These are phyloP conservation scores for Falco punctatus DNA, from an alignment of 2,113 vertebrate genomes.

Conservation along the genomic window DNA sequence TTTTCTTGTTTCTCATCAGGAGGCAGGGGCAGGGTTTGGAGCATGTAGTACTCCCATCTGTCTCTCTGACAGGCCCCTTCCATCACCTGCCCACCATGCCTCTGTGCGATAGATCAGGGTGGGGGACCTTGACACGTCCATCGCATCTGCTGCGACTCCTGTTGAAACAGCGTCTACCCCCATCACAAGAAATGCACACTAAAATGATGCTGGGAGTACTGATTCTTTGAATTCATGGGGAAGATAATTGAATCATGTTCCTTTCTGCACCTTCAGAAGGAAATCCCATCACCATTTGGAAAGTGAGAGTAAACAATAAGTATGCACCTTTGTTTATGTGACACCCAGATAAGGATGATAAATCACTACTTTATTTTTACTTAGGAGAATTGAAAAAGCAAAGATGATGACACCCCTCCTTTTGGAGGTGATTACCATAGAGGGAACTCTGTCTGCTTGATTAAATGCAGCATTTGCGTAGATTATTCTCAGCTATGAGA, in stretches of 20 bases:
- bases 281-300: slow-evolving; percentile 12
- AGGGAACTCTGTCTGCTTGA: neutral
- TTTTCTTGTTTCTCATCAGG: slow-evolving; percentile 26
- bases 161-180: neutral
- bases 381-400: slow-evolving; percentile 23
- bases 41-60: neutral
- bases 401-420: neutral
- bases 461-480: neutral
- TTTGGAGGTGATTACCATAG: neutral
- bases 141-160: neutral
- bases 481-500: neutral
- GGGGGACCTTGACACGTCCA: neutral
- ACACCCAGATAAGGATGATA: slow-evolving; percentile 40
- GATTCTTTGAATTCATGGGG: neutral
- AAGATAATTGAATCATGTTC: slow-evolving; percentile 3
- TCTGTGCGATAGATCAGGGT: neutral
- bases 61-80: slow-evolving; percentile 43
- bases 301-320: neutral
- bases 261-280: slow-evolving; percentile 1
- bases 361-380: neutral
- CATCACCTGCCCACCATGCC: neutral
- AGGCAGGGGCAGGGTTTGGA: neutral
- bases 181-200: neutral
- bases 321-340: neutral
- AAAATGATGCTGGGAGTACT: neutral